Evolutionary conservation across 1,140 invertebrate genomes (phyloP), one percentile per base, ranked within the genome.

Genomic region (Caenorhabditis tropicalis): DNA sequence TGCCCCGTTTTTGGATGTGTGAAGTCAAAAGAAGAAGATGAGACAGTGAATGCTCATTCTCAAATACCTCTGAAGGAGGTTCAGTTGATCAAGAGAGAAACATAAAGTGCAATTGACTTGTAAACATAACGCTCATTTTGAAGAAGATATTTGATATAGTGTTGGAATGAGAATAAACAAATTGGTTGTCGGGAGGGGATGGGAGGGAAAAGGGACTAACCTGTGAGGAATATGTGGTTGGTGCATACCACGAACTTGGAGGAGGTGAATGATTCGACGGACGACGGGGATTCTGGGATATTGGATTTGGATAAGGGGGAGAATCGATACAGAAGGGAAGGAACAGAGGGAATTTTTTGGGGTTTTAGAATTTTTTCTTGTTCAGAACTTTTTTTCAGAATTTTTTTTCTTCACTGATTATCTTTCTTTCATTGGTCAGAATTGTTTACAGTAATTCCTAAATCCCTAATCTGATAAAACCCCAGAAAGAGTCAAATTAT

Each of bases 221-320:
- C 65, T 74, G 65, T 43, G 33, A 43, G 5, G 39, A 43, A 43
- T 74, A 43, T 15, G 65, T 29, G 31, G 60, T 74, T 39, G 65
- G 65, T 46, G 65, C 65, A 31, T 74, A 74, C 65, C 65, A 74
- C 21, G 65, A 74, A 46, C 65, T 74, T 15, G 65, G 65, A 24
- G 65, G 65, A 19, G 65, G 65, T 24, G 65, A 74, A 21, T 74
- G n/a, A 21, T 74, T 74, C 4, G 65, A 74, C 36, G 33, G 65
- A 74, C n/a, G 36, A 24, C 36, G 9, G 7, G 65, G 36, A 24
- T 74, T 74, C 21, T 36, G 24, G 0, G n/a, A 65, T 27, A 7
- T 0, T 10, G 3, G 27, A 36, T 19, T 36, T 24, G 65, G 36
- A 74, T 9, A 74, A 21, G 12, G 36, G 65, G 24, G 19, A 74